Conservation (phyloP, 2,797 vertebrate species). For the Tokudaia tokunoshimensis region DNA sequence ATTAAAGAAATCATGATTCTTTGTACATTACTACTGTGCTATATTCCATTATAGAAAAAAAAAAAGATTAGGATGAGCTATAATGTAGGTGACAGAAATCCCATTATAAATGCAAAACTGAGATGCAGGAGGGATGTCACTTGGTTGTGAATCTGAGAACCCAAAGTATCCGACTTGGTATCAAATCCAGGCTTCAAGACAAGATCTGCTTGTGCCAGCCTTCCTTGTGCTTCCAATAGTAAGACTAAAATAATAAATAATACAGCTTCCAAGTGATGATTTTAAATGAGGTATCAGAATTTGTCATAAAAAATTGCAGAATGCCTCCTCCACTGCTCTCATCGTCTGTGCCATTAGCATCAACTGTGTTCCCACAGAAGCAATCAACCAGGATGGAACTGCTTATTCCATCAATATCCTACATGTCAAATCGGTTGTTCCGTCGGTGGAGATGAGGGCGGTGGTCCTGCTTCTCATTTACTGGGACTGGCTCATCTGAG, state of each 20-base stretch:
- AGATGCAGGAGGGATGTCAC: neutral
- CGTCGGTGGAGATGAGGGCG: neutral
- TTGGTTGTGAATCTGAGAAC: neutral
- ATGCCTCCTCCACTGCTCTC: conserved; percentile 69
- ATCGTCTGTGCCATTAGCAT: conserved; percentile 69
- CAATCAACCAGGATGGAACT: conserved; percentile 38
- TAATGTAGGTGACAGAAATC: conserved; percentile 6
- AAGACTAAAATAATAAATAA: conserved; percentile 69
- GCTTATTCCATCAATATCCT: conserved; percentile 46
- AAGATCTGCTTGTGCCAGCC: neutral
- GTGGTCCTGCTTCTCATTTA: conserved; percentile 42
- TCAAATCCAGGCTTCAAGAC: neutral
- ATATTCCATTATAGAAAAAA: neutral
- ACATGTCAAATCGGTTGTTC: neutral
- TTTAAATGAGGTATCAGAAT: conserved; percentile 66
- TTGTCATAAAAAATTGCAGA: conserved; percentile 70
- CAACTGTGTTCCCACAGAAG: conserved; percentile 67
- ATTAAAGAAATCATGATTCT: neutral
- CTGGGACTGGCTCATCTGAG: conserved; percentile 64
- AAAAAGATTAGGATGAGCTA: neutral
- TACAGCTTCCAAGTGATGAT: conserved; percentile 60
- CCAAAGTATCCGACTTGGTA: neutral
- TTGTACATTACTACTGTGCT: neutral
- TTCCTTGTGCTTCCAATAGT: neutral
- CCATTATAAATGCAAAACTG: conserved; percentile 22